Conservation (phyloP, 2,888 invertebrate genomes). For the Athripsodes cinereus region DNA sequence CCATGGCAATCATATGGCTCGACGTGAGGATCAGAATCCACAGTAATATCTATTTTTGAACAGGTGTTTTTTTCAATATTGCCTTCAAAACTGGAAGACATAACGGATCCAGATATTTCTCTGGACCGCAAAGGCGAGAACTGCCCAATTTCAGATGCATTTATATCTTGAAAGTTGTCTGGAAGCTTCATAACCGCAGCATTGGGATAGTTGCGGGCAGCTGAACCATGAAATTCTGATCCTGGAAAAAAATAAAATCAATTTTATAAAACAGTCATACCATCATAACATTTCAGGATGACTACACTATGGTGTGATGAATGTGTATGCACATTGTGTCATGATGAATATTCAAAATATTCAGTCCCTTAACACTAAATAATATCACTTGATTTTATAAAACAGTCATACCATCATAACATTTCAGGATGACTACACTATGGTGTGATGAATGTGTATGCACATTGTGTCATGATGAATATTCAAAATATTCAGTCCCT, state of each 20-base stretch:
- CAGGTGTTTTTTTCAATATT: slow-evolving; percentile 28
- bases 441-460: too few species aligned
- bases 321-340: too few species aligned
- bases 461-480: too few species aligned
- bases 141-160: slow-evolving; percentile 56
- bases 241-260: slow-evolving; percentile 19
- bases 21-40: slow-evolving; percentile 51
- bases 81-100: slow-evolving; percentile 40
- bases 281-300: too few species aligned
- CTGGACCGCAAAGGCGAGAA: slow-evolving; percentile 60
- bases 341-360: too few species aligned
- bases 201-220: slow-evolving; percentile 47
- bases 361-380: too few species aligned
- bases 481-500: too few species aligned
- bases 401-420: too few species aligned
- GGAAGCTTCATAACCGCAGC: slow-evolving; percentile 53
- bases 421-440: too few species aligned
- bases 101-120: slow-evolving; percentile 57
- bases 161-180: slow-evolving; percentile 56
- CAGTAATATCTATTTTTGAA: slow-evolving; percentile 35
- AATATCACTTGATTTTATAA: too few species aligned
- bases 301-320: too few species aligned
- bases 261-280: too few species aligned
- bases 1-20: slow-evolving; percentile 64
- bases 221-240: slow-evolving; percentile 42